These are phyloP conservation scores for Diuraphis noxia DNA, from an alignment of 1,140 invertebrate species.

Conservation along the genomic window DNA sequence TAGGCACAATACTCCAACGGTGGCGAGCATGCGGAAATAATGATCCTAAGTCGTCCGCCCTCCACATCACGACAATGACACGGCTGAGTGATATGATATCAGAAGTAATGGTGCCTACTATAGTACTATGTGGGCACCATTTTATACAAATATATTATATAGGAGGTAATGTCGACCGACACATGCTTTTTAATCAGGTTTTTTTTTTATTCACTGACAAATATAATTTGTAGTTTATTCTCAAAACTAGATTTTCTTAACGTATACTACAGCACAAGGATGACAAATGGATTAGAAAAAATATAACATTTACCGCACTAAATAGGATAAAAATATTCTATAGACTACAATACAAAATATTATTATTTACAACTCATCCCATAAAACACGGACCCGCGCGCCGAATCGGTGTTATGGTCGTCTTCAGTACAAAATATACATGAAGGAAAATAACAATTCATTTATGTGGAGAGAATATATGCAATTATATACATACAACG, in stretches of 20 bases:
- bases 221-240: not conserved
- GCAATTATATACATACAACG: not conserved
- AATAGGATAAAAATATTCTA: not conserved
- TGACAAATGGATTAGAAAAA: not conserved
- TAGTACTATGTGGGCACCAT: not conserved
- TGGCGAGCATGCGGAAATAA: conserved; percentile 12
- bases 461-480: not conserved
- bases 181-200: not conserved
- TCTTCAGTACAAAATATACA: not conserved
- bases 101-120: not conserved
- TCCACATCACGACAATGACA: not conserved
- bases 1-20: not conserved
- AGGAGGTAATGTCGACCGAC: not conserved
- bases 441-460: not conserved
- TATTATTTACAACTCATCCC: not conserved
- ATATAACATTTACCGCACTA: not conserved
- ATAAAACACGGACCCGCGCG: not conserved
- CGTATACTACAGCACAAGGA: not conserved
- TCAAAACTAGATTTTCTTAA: not conserved
- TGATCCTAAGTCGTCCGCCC: not conserved
- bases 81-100: not conserved
- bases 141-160: not conserved
- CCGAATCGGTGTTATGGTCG: not conserved
- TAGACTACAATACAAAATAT: not conserved
- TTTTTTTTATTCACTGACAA: not conserved